A percentile compares a stretch with the other conserved stretches of the same genome.
Conservation (phyloP, 37 sponge, comb jelly and placozoan genomes). For the Chondrosia reniformis region DNA sequence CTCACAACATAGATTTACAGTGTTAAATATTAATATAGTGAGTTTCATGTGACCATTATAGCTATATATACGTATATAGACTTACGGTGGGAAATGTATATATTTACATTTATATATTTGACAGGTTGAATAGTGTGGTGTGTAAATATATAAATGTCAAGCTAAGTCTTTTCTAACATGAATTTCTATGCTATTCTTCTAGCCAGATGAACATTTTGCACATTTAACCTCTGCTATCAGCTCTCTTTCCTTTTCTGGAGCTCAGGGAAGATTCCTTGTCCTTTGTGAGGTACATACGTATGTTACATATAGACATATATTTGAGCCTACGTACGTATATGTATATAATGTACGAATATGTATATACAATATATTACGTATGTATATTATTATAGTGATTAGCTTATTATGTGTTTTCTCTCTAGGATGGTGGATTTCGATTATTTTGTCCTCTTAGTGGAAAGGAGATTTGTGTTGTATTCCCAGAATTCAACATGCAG, state of each 20-base stretch:
- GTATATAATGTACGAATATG: not conserved
- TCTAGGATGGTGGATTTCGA: slow-evolving; percentile 60
- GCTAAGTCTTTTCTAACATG: not conserved
- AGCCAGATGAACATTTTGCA: slow-evolving; percentile 53
- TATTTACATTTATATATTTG: not conserved
- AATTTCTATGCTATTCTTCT: not conserved
- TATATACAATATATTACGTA: not conserved
- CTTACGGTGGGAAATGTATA: not conserved
- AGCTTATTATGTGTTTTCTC: not conserved
- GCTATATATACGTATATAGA: not conserved
- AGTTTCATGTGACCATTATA: not conserved
- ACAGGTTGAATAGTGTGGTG: not conserved
- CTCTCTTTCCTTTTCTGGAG: slow-evolving; percentile 5
- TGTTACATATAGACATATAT: too few species aligned
- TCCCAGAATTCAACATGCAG: slow-evolving; percentile 44
- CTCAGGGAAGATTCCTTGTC: slow-evolving; percentile 27
- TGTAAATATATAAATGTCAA: not conserved
- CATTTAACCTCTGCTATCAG: slow-evolving; percentile 29
- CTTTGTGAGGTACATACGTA: slow-evolving; percentile 44
- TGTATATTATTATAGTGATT: not conserved
- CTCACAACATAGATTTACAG: slow-evolving; percentile 20
- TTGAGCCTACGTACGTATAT: not conserved
- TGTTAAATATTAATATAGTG: slow-evolving; percentile 30
- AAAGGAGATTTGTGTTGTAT: slow-evolving; percentile 39
- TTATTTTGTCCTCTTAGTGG: slow-evolving; percentile 58